Evolutionary conservation across 2,888 invertebrate species (phyloP).

Genomic region (Hirtodrosophila alboralis): DNA sequence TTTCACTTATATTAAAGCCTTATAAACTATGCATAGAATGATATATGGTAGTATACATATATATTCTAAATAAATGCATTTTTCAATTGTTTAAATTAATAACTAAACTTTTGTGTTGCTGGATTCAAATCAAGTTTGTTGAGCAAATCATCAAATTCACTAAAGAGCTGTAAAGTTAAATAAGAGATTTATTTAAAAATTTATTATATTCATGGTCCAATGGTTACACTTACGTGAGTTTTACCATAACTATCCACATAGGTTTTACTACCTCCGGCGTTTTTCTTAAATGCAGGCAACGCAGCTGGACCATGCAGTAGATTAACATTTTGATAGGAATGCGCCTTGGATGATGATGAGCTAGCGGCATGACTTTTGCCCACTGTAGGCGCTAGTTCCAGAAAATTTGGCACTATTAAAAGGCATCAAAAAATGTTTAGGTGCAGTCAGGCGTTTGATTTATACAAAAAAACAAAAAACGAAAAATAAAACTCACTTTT

Average conservation of each 20-base stretch:
- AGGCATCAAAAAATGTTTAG: constrained; percentile 5
- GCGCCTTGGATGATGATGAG: constrained; percentile 59
- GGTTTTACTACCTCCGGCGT: constrained; percentile 60
- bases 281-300: constrained; percentile 58
- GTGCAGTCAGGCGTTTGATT: constrained; percentile 25
- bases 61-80: not conserved
- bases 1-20: constrained; percentile 31
- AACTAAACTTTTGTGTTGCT: constrained; percentile 52
- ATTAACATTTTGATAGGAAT: constrained; percentile 81
- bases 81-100: constrained; percentile 42
- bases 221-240: constrained; percentile 68
- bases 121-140: constrained; percentile 78
- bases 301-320: constrained; percentile 68
- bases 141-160: constrained; percentile 82
- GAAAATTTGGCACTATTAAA: constrained; percentile 66
- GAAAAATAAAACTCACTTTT: constrained; percentile 71
- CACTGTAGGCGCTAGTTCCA: constrained; percentile 62
- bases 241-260: constrained; percentile 76
- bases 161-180: constrained; percentile 76
- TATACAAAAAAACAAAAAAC: too few species aligned
- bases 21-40: constrained; percentile 10
- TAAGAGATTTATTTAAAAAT: constrained; percentile 9
- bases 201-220: constrained; percentile 17
- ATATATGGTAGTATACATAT: not conserved
- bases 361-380: constrained; percentile 65